These are phyloP conservation scores for Hirtodrosophila histrioides DNA, from an alignment of 2,888 invertebrate species.

Conservation along the genomic window DNA sequence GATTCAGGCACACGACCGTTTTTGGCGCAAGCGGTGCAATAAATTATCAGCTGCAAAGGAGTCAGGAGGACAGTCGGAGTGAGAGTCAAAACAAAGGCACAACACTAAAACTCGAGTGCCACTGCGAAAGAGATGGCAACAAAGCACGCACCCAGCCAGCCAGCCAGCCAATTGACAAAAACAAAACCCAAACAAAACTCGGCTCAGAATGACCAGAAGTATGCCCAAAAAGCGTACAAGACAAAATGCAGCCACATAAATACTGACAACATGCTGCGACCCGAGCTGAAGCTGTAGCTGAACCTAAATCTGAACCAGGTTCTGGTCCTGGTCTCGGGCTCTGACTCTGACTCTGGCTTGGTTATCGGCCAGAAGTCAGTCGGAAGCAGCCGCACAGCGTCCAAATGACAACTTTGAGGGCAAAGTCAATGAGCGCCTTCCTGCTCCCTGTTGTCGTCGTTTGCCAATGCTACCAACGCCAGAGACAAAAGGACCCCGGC, in stretches of 20 bases:
- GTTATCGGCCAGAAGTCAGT: constrained; percentile 60
- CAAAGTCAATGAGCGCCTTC: constrained; percentile 78
- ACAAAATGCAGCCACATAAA: constrained; percentile 68
- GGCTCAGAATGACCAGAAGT: constrained; percentile 66
- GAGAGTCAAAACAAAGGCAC: constrained; percentile 50
- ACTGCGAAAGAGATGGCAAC: constrained; percentile 48
- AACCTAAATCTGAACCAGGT: constrained; percentile 7
- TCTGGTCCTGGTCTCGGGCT: constrained; percentile 5
- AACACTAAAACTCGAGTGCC: constrained; percentile 50
- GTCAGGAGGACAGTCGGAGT: constrained; percentile 13
- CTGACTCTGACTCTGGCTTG: constrained; percentile 2
- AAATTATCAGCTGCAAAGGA: constrained; percentile 76
- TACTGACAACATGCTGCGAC: constrained; percentile 79
- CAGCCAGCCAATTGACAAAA: constrained; percentile 64
- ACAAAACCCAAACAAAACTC: constrained; percentile 44
- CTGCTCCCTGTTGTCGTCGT: constrained; percentile 67
- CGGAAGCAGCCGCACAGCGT: constrained; percentile 59
- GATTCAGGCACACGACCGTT: constrained; percentile 75
- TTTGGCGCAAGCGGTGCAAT: constrained; percentile 74
- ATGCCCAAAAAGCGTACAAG: constrained; percentile 60
- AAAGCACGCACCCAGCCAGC: constrained; percentile 57
- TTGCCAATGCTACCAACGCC: constrained; percentile 36
- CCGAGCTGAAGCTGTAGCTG: constrained; percentile 21
- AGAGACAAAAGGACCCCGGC: constrained; percentile 79
- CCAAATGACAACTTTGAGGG: constrained; percentile 79